Base-by-base conservation (phyloP, 2,888 invertebrate species). In the Eubasilissa splendida region DNA sequence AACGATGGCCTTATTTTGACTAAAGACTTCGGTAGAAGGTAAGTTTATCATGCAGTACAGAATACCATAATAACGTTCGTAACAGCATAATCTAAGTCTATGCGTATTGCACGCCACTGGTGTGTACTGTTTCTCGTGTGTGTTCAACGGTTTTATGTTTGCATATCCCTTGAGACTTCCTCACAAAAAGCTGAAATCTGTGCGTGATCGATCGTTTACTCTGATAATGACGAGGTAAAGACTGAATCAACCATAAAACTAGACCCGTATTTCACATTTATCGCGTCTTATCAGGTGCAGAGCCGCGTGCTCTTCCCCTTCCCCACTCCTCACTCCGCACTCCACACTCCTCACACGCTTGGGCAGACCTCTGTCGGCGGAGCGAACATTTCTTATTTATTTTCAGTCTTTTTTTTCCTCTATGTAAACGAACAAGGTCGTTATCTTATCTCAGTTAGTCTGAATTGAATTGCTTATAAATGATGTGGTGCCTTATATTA, bases 361-460 rank as follows among this genome's bases (percentile, higher is more conserved):
- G 66, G 54, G 52, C 42, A 54, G 66, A 31, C 50, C 54, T 76
- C 65, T 76, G 53, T 66, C 66, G 52, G 50, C n/a, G 33, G 66
- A 66, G 42, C 60, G 60, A 63, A 22, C 60, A 31, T 31, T 63
- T 66, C 42, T 33, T 66, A 33, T 66, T 12, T 66, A 42, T 66
- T 66, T 22, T 66, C n/a, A 42, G 66, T 66, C n/a, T 42, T 66
- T 66, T 66, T 66, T 66, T 10, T 50, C 12, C 42, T 33, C 58
- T 63, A 76, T 76, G 66, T 65, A 76, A 76, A 76, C 33, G 53
- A 66, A 76, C n/a, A 8, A 12, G 33, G 31, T 31, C 11, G 42
- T 42, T 66, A 66, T 66, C 66, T 66, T 66, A 66, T 66, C 66
- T 66, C 11, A 42, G 33, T 22, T 33, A 12, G 22, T 22, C 22